A percentile compares a stretch with the other conserved stretches of the same genome.
Evolutionary conservation across 2,888 invertebrate species (phyloP).

Genomic region (Chydorus sphaericus): DNA sequence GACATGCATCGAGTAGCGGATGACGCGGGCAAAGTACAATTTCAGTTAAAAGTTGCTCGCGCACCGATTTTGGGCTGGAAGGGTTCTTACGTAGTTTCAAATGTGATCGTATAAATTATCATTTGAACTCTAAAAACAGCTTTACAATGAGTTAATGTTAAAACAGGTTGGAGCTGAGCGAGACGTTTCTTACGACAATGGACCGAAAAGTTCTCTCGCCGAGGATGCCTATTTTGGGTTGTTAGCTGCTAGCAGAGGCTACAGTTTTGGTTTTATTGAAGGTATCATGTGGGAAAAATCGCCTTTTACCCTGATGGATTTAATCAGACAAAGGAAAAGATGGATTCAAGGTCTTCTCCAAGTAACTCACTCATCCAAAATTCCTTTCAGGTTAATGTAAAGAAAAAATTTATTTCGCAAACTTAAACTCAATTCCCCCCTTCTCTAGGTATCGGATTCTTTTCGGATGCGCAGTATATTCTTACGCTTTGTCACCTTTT

Average conservation of each 20-base stretch:
- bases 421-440: not conserved
- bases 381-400: conserved; percentile 6
- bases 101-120: conserved; percentile 40
- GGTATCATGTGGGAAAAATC: conserved; percentile 99
- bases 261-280: conserved; percentile 86
- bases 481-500: not conserved
- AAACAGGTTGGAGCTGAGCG: conserved; percentile 82
- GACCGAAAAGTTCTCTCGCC: conserved; percentile 90
- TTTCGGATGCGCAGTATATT: not conserved
- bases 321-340: conserved; percentile 87
- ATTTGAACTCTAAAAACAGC: not conserved
- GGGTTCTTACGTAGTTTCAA: conserved; percentile 92
- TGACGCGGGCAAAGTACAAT: conserved; percentile 89
- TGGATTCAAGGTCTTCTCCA: conserved; percentile 46
- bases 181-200: conserved; percentile 87
- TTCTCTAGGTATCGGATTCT: not conserved
- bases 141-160: not conserved
- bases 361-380: conserved; percentile 2
- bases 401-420: not conserved
- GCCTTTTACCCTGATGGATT: conserved; percentile 86
- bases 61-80: conserved; percentile 95
- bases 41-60: conserved; percentile 85
- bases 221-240: conserved; percentile 96
- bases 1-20: conserved; percentile 92
- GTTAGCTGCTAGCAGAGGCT: conserved; percentile 81